phyloP scores from a whole-genome alignment of 2,113 vertebrate genomes.

The Apteryx owenii region DNA sequence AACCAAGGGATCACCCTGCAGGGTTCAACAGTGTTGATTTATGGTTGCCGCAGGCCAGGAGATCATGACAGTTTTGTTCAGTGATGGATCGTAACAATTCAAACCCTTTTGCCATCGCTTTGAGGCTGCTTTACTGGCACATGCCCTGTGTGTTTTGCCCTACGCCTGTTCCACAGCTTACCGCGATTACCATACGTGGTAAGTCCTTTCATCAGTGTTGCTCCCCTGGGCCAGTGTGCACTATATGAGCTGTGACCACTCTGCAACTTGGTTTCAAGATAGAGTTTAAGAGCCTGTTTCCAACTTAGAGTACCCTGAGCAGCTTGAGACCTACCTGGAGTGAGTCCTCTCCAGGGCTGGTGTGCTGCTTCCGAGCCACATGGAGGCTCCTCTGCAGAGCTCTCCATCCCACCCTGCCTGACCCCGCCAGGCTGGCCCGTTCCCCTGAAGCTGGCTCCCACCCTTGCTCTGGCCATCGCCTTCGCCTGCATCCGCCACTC shows the following conservation, averaged over 20 bases:
- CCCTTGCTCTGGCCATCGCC: too few relatives aligned
- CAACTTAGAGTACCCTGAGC: neutral
- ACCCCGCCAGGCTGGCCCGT: too few relatives aligned
- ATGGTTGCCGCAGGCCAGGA: fast-evolving
- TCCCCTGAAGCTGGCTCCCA: neutral
- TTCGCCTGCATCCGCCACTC: neutral
- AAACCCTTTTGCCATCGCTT: fast-evolving
- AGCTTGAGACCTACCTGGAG: neutral
- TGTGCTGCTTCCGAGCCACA: fast-evolving
- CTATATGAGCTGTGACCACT: neutral
- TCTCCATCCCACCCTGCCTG: fast-evolving
- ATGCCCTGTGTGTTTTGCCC: fast-evolving
- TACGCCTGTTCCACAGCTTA: fast-evolving
- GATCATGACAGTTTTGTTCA: neutral
- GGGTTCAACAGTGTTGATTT: neutral
- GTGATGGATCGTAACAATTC: neutral
- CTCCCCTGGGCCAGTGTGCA: fast-evolving
- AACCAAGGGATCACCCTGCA: neutral
- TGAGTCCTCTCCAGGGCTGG: fast-evolving
- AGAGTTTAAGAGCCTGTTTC: neutral
- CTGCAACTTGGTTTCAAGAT: fast-evolving
- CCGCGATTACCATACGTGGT: fast-evolving
- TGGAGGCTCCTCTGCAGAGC: neutral
- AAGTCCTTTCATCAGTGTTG: neutral
- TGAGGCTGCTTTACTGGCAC: fast-evolving